A percentile compares a stretch with the other conserved stretches of the same genome.
phyloP scores from a whole-genome alignment of 2,113 vertebrate genomes.

The Protobothrops mucrosquamatus region DNA sequence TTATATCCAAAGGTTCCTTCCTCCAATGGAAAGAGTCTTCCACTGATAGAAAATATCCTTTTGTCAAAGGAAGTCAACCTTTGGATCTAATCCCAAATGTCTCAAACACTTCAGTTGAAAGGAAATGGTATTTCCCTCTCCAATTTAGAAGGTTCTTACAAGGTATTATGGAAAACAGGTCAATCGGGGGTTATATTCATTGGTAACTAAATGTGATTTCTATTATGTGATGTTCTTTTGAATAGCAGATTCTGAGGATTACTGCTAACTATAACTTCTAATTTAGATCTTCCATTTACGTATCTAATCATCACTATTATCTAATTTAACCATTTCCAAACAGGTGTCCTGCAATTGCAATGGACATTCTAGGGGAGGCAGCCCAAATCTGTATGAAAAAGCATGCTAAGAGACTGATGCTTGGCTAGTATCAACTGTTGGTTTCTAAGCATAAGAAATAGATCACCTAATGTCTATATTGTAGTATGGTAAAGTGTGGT shows the following conservation, averaged over 20 bases:
- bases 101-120: background rate
- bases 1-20: background rate
- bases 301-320: background rate
- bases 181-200: background rate
- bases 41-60: background rate
- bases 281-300: background rate
- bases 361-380: background rate
- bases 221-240: background rate
- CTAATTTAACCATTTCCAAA: background rate
- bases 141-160: background rate
- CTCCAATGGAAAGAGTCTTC: background rate
- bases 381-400: background rate
- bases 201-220: background rate
- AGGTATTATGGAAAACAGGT: background rate
- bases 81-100: constrained; percentile 6
- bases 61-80: background rate
- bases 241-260: background rate
- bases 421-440: background rate
- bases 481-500: background rate
- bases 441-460: background rate
- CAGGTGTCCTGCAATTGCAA: background rate
- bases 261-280: background rate
- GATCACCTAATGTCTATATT: background rate
- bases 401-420: background rate
- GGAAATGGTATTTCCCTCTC: background rate